A percentile compares a stretch with the other conserved stretches of the same genome.
Conservation (phyloP, 2,797 vertebrate genomes). For the Setipinna tenuifilis region DNA sequence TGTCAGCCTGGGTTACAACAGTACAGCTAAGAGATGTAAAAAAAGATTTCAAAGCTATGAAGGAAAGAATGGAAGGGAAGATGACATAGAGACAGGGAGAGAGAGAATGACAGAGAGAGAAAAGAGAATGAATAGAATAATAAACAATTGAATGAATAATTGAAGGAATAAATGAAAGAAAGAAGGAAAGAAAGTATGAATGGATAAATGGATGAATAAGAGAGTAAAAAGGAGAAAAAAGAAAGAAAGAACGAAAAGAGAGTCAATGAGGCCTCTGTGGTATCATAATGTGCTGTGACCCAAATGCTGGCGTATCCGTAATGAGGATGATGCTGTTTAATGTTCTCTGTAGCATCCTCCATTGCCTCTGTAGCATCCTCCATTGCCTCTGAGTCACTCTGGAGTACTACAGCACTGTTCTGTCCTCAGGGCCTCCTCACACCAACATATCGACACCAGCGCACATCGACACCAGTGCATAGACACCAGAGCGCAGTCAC, state of each 20-base stretch:
- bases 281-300: neutral
- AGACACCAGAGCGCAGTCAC: too few relatives aligned
- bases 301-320: neutral
- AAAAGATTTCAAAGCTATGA: too few relatives aligned
- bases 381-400: neutral
- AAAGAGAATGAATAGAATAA: too few relatives aligned
- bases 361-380: neutral
- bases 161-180: too few relatives aligned
- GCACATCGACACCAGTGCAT: too few relatives aligned
- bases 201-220: too few relatives aligned
- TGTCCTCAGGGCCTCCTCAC: neutral
- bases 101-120: too few relatives aligned
- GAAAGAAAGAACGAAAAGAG: conserved; percentile 46
- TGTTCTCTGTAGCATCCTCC: neutral
- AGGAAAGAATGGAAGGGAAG: too few relatives aligned
- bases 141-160: too few relatives aligned
- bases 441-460: too few relatives aligned
- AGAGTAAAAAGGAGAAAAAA: too few relatives aligned
- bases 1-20: neutral
- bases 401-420: neutral
- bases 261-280: conserved; percentile 6
- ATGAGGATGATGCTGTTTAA: neutral
- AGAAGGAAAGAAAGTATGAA: too few relatives aligned
- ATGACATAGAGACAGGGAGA: neutral
- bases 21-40: neutral